A percentile compares a stretch with the other conserved stretches of the same genome.
phyloP scores from a whole-genome alignment of 2,888 invertebrate genomes.

The Idaea aversata region DNA sequence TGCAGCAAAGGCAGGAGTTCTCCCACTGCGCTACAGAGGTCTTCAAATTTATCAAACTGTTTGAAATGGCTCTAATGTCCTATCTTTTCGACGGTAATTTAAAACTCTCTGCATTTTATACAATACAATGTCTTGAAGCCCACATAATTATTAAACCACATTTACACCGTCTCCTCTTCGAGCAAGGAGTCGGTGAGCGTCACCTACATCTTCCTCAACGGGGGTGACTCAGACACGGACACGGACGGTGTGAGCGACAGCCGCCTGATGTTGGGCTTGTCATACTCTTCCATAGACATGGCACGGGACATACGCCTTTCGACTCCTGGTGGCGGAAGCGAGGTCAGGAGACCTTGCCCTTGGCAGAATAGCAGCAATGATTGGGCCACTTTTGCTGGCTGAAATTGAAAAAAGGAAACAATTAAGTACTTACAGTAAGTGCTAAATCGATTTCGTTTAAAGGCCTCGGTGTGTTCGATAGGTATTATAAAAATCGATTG shows the following conservation, averaged over 20 bases:
- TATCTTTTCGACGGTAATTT: background rate
- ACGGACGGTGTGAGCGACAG: conserved; percentile 81
- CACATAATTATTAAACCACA: background rate
- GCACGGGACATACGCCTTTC: conserved; percentile 85
- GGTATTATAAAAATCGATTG: no score
- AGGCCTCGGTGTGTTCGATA: no score
- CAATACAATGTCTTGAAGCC: background rate
- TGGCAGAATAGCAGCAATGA: conserved; percentile 93
- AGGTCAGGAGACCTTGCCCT: conserved; percentile 90
- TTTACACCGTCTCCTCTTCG: conserved; percentile 45
- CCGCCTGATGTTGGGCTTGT: conserved; percentile 88
- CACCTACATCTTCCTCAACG: conserved; percentile 60
- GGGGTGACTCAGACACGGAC: conserved; percentile 53
- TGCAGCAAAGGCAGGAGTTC: no score
- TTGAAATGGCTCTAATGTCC: no score
- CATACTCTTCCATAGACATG: conserved; percentile 92
- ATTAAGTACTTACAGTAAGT: background rate
- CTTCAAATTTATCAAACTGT: no score
- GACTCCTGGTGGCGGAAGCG: conserved; percentile 89
- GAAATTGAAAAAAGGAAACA: conserved; percentile 33
- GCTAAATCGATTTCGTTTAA: background rate
- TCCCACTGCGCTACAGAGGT: no score
- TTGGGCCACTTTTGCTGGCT: conserved; percentile 94
- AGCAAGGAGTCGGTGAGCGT: conserved; percentile 37
- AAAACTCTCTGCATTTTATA: background rate